A percentile compares a stretch with the other conserved stretches of the same genome.
These are phyloP conservation scores for Hedya salicella DNA, from an alignment of 2,888 invertebrate genomes.

Conservation along the genomic window DNA sequence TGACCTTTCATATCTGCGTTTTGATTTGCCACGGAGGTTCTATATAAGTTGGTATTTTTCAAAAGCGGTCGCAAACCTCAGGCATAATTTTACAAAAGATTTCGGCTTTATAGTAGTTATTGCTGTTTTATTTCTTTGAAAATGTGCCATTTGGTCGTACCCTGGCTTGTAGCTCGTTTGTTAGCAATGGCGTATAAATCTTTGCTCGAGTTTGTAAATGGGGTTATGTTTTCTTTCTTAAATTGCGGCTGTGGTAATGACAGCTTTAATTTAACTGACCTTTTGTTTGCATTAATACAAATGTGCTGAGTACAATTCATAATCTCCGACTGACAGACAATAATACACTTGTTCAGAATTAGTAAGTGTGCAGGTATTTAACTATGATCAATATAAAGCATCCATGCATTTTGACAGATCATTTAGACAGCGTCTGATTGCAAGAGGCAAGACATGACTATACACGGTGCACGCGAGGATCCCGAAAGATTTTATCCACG, in stretches of 20 bases:
- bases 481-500: no score
- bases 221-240: constrained; percentile 19
- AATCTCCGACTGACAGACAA: no score
- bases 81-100: constrained; percentile 43
- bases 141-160: constrained; percentile 42
- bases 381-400: no score
- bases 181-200: constrained; percentile 37
- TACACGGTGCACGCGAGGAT: no score
- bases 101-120: constrained; percentile 43
- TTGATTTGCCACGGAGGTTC: not conserved
- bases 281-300: not conserved
- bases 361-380: no score
- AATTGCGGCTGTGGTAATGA: constrained; percentile 3
- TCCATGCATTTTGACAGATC: no score
- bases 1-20: not conserved
- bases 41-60: constrained; percentile 13
- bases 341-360: no score
- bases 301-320: no score
- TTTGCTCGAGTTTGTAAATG: constrained; percentile 14
- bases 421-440: no score
- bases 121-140: constrained; percentile 45
- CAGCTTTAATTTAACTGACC: constrained; percentile 10
- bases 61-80: constrained; percentile 42
- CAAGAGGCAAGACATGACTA: no score
- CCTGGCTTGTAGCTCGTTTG: constrained; percentile 39